Base-by-base conservation (phyloP, 2,113 vertebrate species). In the Lichenostomus cassidix region DNA sequence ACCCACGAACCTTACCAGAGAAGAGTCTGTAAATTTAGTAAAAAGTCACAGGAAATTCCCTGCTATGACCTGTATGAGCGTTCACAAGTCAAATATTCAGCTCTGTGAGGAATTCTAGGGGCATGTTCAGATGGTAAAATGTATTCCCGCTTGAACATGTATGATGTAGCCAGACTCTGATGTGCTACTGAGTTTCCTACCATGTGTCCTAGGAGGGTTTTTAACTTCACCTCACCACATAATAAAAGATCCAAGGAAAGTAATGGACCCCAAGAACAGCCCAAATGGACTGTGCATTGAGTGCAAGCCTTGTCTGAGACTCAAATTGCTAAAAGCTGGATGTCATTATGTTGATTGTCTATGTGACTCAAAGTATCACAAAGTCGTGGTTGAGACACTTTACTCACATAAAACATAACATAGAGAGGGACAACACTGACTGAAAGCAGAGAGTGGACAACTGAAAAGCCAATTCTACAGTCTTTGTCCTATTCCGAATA, bases 91-190 rank as follows among this genome's bases (percentile, higher is more conserved):
- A 35, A 56, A 67, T 49, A 49, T 49, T 67, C 35, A 42, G 8
- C 44, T 50, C 16, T 42, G 7, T 58, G 71, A 17, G 16, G 44
- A 86, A 25, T 25, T 13, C 15, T 12, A 25, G 13, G 16, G 19
- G 3, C 5, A 35, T 0, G 2, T 49, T 85, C 42, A 42, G 24
- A 31, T 41, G 31, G 25, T 31, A 67, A 19, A 85, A n/a, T 20
- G 5, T 75, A 20, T 75, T 75, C 10, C 24, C 0, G 0, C 35
- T 35, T 35, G 10, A 31, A 25, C 2, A 2, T 17, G 11, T 31
- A 9, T 21, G 52, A 17, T 58, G n/a, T 4, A 24, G 3, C 31
- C 49, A 44, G 31, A 67, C 52, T 59, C 52, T 50, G 20, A 35
- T 14, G 35, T 18, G 11, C 24, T 42, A 9, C 20, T 42, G 44